Conservation (phyloP, 2,797 vertebrate species). For the Aldrovandia affinis region DNA sequence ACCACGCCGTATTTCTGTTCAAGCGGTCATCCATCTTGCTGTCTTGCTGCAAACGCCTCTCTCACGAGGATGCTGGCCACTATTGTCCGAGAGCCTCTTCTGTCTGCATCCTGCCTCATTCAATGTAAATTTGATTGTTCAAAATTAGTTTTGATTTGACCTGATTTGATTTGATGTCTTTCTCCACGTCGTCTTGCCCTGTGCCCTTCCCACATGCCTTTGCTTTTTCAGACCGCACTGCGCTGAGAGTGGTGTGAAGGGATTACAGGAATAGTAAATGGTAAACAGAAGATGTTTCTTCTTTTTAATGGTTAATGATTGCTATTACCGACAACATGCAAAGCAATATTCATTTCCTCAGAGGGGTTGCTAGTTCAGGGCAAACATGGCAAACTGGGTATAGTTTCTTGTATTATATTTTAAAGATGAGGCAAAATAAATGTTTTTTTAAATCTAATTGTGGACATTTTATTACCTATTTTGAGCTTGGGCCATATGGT, state of each 20-base stretch:
- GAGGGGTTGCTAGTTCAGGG: no score
- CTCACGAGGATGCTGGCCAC: background rate
- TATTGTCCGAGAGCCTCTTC: background rate
- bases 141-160: background rate
- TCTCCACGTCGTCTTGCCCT: background rate
- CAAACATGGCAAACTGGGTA: no score
- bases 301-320: no score
- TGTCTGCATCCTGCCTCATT: background rate
- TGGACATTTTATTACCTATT: no score
- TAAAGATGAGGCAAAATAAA: no score
- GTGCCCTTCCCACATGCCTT: background rate
- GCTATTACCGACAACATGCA: no score
- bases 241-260: background rate
- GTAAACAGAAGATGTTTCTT: background rate
- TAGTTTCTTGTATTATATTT: no score
- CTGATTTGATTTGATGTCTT: conserved; percentile 1
- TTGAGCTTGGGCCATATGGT: no score
- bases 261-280: background rate
- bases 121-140: conserved; percentile 8
- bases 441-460: no score
- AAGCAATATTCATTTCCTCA: no score
- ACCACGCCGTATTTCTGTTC: background rate
- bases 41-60: background rate
- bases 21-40: background rate
- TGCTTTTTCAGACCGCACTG: background rate